Conservation (phyloP, 2,113 vertebrate species). For the Corythornis madagascariensis region DNA sequence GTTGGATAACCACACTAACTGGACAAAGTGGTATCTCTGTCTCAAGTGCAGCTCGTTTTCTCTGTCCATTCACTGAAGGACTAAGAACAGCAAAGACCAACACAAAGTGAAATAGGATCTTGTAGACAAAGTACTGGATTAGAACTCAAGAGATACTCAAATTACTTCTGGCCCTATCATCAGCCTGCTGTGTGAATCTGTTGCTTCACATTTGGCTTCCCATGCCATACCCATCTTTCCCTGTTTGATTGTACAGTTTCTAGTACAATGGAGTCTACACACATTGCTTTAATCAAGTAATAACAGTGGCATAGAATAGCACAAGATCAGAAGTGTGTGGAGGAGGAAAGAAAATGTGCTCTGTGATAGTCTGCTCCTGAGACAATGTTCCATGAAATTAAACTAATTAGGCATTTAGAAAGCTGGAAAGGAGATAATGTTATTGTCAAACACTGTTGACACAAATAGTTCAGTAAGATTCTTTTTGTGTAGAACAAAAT, state of each 20-base stretch:
- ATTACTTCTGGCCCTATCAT: neutral
- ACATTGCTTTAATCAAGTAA: neutral
- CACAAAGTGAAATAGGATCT: neutral
- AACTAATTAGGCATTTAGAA: neutral
- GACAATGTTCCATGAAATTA: neutral
- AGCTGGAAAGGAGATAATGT: neutral
- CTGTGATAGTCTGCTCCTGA: neutral
- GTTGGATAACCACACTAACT: neutral
- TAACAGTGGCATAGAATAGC: neutral
- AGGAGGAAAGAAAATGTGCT: neutral
- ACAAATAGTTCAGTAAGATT: neutral
- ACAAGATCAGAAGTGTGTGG: neutral
- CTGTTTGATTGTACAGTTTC: neutral
- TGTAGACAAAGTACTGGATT: neutral
- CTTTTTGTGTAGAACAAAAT: constrained; percentile 18
- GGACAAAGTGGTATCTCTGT: neutral
- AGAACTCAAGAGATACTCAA: neutral
- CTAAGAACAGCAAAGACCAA: neutral
- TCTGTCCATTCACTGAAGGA: neutral
- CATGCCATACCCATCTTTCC: neutral
- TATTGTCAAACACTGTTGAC: neutral
- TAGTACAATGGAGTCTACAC: neutral
- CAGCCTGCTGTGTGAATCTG: neutral
- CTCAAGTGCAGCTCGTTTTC: neutral
- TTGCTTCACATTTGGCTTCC: neutral